Evolutionary conservation across 1,140 invertebrate genomes (phyloP).

Genomic region (Ceratosolen solmsi): DNA sequence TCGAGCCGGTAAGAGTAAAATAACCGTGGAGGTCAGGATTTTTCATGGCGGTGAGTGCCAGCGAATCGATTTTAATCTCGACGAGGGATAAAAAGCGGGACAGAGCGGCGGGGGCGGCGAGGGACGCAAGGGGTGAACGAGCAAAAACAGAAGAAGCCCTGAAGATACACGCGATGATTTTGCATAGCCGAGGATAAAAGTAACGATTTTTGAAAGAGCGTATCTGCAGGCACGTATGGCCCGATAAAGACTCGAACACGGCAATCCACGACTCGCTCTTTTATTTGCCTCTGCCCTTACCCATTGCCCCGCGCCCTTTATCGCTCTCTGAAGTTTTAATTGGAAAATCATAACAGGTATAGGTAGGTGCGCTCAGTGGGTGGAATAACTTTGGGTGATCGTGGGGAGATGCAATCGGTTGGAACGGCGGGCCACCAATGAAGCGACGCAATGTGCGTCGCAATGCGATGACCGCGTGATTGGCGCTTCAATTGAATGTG

Average conservation of each 20-base stretch:
- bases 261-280: neutral
- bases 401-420: constrained; percentile 30
- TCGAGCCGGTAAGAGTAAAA: neutral
- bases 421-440: constrained; percentile 24
- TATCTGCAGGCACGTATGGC: neutral
- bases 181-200: neutral
- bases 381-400: constrained; percentile 33
- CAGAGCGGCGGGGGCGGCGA: neutral
- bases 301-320: neutral
- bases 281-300: neutral
- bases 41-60: neutral
- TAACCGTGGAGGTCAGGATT: neutral
- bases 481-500: constrained; percentile 50
- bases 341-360: constrained; percentile 44
- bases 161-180: constrained; percentile 23
- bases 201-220: constrained; percentile 23
- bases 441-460: neutral
- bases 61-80: constrained; percentile 20
- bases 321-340: constrained; percentile 27
- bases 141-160: neutral
- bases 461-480: constrained; percentile 42
- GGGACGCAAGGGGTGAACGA: too few relatives aligned
- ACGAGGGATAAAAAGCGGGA: neutral
- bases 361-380: neutral
- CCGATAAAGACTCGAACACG: constrained; percentile 30